phyloP scores from a whole-genome alignment of 2,888 invertebrate genomes.

The Molorchus minor region DNA sequence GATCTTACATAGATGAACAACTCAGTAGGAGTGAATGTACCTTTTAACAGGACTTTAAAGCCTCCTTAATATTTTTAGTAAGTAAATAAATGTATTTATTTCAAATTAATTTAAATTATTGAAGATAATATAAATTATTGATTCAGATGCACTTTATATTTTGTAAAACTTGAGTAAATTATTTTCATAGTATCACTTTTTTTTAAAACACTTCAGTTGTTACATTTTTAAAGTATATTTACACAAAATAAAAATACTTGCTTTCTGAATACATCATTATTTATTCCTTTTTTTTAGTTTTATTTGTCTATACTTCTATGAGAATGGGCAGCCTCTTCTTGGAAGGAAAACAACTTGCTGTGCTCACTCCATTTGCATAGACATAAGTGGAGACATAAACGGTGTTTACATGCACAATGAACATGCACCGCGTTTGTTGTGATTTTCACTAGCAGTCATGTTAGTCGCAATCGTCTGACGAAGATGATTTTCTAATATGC shows the following conservation, averaged over 20 bases:
- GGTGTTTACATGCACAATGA: too few species aligned
- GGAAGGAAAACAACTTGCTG: too few species aligned
- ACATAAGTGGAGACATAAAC: too few species aligned
- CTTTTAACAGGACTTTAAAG: slow-evolving; percentile 20
- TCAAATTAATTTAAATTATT: slow-evolving; percentile 15
- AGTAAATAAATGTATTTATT: slow-evolving; percentile 28
- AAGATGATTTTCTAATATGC: too few species aligned
- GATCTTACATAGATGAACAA: slow-evolving; percentile 21
- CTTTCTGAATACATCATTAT: slow-evolving; percentile 42
- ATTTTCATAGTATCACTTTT: slow-evolving; percentile 38
- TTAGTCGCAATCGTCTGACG: too few species aligned
- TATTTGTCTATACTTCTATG: too few species aligned
- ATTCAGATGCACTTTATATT: slow-evolving; percentile 15
- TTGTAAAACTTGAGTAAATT: slow-evolving; percentile 34
- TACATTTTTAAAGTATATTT: slow-evolving; percentile 49
- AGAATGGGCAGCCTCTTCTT: too few species aligned
- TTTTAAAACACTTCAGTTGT: slow-evolving; percentile 45
- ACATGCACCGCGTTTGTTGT: too few species aligned
- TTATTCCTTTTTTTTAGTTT: slow-evolving; percentile 29
- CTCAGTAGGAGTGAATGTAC: slow-evolving; percentile 14
- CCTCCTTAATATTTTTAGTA: slow-evolving; percentile 16
- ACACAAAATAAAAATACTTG: slow-evolving; percentile 44
- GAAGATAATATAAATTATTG: slow-evolving; percentile 18
- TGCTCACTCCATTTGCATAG: too few species aligned
- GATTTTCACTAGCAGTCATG: too few species aligned